phyloP scores from a whole-genome alignment of 2,888 invertebrate genomes.

The Crematogaster levior region DNA sequence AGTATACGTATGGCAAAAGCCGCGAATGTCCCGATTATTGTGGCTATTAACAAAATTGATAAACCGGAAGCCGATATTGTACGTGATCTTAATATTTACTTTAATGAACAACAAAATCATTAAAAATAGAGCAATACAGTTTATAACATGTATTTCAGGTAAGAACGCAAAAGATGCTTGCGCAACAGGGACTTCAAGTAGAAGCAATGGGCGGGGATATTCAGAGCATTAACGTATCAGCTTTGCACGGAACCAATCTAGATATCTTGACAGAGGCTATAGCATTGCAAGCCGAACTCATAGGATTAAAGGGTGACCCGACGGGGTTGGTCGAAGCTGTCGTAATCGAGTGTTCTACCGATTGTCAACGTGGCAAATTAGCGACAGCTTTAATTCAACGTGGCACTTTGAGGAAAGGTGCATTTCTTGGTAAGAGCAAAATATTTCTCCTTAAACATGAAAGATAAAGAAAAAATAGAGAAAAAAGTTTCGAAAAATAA shows the following conservation, averaged over 20 bases:
- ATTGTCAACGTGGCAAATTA: conserved; percentile 89
- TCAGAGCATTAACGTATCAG: conserved; percentile 96
- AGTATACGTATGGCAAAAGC: conserved; percentile 94
- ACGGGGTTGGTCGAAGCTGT: conserved; percentile 95
- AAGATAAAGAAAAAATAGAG: background rate
- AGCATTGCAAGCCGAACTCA: conserved; percentile 93
- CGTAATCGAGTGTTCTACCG: conserved; percentile 94
- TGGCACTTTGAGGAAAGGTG: conserved; percentile 88
- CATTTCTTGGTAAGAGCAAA: conserved; percentile 84
- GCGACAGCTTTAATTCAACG: conserved; percentile 88
- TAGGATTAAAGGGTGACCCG: conserved; percentile 94
- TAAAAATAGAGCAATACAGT: background rate
- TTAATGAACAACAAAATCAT: background rate
- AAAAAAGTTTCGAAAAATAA: background rate
- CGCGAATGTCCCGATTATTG: conserved; percentile 95
- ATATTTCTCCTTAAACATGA: background rate
- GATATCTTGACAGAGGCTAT: conserved; percentile 93
- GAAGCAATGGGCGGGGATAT: conserved; percentile 97
- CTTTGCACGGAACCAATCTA: conserved; percentile 93
- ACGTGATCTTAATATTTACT: conserved; percentile 85
- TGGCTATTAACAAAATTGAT: conserved; percentile 99
- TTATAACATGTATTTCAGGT: conserved; percentile 86
- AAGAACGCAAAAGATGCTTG: conserved; percentile 90
- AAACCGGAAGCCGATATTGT: conserved; percentile 96
- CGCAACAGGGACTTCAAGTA: conserved; percentile 92